A percentile compares a stretch with the other conserved stretches of the same genome.
phyloP scores from a whole-genome alignment of 2,888 invertebrate species.

The Operophtera brumata region DNA sequence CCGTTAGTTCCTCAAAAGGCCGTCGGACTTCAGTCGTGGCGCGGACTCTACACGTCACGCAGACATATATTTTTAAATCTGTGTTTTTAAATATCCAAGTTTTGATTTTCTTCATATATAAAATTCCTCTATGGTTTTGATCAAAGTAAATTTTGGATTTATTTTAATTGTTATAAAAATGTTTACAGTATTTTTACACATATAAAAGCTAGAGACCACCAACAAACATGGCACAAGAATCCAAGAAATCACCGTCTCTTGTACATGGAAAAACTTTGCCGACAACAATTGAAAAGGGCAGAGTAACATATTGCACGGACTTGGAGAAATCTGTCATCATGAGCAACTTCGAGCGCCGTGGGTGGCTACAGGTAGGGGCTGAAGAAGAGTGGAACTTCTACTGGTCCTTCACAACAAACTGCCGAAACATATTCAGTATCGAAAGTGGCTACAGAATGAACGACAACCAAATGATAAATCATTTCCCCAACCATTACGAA shows the following conservation, averaged over 20 bases:
- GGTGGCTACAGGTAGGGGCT: slow-evolving; percentile 91
- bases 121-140: no score
- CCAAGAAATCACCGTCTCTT: slow-evolving; percentile 41
- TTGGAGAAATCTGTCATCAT: slow-evolving; percentile 96
- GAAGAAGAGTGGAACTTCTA: slow-evolving; percentile 98
- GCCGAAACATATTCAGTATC: slow-evolving; percentile 93
- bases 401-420: slow-evolving; percentile 96
- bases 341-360: slow-evolving; percentile 94
- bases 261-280: slow-evolving; percentile 40
- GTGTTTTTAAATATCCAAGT: no score
- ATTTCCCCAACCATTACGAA: slow-evolving; percentile 98
- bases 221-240: slow-evolving; percentile 39
- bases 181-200: slow-evolving; percentile 22
- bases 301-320: slow-evolving; percentile 85
- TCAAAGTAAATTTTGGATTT: not conserved
- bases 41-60: no score
- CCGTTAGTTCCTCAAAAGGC: no score
- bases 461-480: slow-evolving; percentile 96
- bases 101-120: no score
- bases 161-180: slow-evolving; percentile 26
- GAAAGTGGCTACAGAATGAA: slow-evolving; percentile 95
- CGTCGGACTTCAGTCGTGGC: no score
- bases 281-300: slow-evolving; percentile 45
- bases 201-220: not conserved
- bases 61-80: no score